These are phyloP conservation scores for Adelphocoris suturalis DNA, from an alignment of 2,888 invertebrate genomes.

Conservation along the genomic window DNA sequence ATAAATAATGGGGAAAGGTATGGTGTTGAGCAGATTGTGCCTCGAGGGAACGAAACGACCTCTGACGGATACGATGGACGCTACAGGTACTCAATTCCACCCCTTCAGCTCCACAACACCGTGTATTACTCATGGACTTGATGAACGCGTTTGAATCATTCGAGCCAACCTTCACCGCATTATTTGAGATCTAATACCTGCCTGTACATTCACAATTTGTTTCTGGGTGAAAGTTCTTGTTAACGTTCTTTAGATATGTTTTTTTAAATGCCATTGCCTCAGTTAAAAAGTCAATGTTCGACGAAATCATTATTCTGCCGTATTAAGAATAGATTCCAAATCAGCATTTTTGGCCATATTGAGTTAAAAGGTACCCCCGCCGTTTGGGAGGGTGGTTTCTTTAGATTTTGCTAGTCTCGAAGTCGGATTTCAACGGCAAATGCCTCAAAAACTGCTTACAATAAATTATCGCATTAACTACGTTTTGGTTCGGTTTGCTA, in stretches of 20 bases:
- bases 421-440: too few species aligned
- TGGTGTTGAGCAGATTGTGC: slow-evolving; percentile 68
- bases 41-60: slow-evolving; percentile 50
- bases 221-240: neutral
- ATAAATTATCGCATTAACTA: too few species aligned
- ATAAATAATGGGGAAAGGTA: slow-evolving; percentile 68
- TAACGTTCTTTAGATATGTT: neutral
- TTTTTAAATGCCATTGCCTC: too few species aligned
- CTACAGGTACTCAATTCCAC: slow-evolving; percentile 44
- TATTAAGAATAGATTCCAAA: too few species aligned
- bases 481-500: too few species aligned
- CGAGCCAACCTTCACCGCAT: slow-evolving; percentile 14
- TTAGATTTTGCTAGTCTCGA: too few species aligned
- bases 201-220: neutral
- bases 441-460: too few species aligned
- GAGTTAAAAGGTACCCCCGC: too few species aligned
- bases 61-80: slow-evolving; percentile 37
- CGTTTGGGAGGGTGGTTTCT: too few species aligned
- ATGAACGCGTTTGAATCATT: slow-evolving; percentile 40
- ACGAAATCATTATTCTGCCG: too few species aligned
- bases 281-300: too few species aligned
- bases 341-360: too few species aligned
- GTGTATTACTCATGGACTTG: slow-evolving; percentile 47
- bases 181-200: neutral
- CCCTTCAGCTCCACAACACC: slow-evolving; percentile 31